Conservation (phyloP, 2,888 invertebrate genomes). For the Meandrusa payeni region DNA sequence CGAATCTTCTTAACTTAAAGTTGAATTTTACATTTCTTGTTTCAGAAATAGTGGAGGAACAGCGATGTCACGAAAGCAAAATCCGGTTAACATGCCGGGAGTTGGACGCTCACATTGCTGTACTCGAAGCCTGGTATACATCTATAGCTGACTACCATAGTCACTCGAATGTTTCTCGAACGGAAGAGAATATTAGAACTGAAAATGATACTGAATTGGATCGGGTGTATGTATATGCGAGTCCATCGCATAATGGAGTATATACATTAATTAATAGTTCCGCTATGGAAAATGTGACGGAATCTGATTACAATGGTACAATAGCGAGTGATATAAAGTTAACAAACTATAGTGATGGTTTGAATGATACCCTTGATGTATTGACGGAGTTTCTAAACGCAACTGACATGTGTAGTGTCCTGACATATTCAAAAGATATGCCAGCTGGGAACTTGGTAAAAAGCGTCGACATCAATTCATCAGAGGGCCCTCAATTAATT, state of each 20-base stretch:
- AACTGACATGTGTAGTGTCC: conserved; percentile 56
- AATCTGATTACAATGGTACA: conserved; percentile 33
- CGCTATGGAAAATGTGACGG: conserved; percentile 44
- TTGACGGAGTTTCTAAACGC: conserved; percentile 54
- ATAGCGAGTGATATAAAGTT: conserved; percentile 34
- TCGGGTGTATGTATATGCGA: conserved; percentile 65
- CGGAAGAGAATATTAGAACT: conserved; percentile 45
- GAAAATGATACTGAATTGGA: conserved; percentile 69
- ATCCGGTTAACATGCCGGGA: conserved; percentile 83
- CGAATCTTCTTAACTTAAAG: too few relatives aligned
- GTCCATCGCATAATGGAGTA: conserved; percentile 70
- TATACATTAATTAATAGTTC: conserved; percentile 57
- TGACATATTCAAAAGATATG: conserved; percentile 60
- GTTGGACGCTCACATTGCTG: conserved; percentile 82
- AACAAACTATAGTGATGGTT: conserved; percentile 40
- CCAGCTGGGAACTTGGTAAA: conserved; percentile 65
- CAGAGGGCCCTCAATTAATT: conserved; percentile 57
- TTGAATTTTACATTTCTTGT: conserved; percentile 40
- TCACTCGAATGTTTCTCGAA: conserved; percentile 42
- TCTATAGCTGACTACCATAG: conserved; percentile 54
- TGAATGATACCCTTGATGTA: conserved; percentile 44
- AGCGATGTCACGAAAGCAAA: conserved; percentile 81
- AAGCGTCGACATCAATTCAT: conserved; percentile 43
- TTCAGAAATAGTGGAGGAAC: conserved; percentile 84
- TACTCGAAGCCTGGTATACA: conserved; percentile 82